phyloP scores from a whole-genome alignment of 2,797 vertebrate genomes.

The Trichosurus vulpecula region DNA sequence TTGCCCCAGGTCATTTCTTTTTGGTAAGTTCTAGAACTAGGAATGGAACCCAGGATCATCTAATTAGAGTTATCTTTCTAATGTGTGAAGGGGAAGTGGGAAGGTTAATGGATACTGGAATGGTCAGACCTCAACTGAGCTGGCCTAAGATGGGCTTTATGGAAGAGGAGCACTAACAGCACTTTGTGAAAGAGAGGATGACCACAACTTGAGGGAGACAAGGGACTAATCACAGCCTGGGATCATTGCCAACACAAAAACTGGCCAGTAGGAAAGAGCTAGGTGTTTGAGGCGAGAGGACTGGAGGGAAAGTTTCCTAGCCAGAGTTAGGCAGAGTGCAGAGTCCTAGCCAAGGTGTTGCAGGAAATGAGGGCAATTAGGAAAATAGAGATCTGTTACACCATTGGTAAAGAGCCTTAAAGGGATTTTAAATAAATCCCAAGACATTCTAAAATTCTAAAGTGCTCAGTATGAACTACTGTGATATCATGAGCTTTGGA shows the following conservation, averaged over 20 bases:
- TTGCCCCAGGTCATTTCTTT: background rate
- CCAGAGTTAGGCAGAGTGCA: background rate
- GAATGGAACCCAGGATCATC: background rate
- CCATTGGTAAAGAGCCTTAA: background rate
- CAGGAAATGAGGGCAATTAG: background rate
- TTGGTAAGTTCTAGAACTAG: background rate
- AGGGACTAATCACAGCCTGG: background rate
- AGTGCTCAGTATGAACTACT: background rate
- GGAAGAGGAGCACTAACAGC: background rate
- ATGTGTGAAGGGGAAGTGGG: background rate
- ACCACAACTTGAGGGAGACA: background rate
- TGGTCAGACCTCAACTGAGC: background rate
- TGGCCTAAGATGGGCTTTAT: background rate
- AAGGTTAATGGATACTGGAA: background rate
- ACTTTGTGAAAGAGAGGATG: constrained; percentile 1
- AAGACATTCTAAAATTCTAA: background rate
- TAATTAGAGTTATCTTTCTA: background rate
- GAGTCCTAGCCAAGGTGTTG: constrained; percentile 18
- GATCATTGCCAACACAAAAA: background rate
- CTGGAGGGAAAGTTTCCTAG: constrained; percentile 9
- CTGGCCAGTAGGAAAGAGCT: background rate
- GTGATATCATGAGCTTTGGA: background rate
- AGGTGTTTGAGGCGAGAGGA: background rate
- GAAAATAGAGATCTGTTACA: constrained; percentile 16
- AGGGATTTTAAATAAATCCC: constrained; percentile 23